Percentiles rank a stretch among this genome's conserved stretches.
These are phyloP conservation scores for Okamejei kenojei DNA, from an alignment of 2,797 vertebrate genomes.

Conservation along the genomic window DNA sequence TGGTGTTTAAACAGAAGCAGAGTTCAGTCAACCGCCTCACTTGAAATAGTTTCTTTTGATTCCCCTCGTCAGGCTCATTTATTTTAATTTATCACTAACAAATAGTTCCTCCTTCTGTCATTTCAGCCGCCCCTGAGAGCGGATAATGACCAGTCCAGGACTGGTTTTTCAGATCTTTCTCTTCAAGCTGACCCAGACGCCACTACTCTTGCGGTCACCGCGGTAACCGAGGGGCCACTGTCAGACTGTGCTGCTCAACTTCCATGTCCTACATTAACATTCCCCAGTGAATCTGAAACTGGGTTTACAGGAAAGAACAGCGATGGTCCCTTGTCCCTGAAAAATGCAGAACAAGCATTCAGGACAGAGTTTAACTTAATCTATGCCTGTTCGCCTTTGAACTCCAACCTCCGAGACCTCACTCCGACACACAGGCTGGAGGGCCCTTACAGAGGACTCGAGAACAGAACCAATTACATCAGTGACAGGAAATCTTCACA, in stretches of 20 bases:
- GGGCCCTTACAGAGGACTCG: slow-evolving; percentile 57
- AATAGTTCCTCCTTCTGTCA: slow-evolving; percentile 45
- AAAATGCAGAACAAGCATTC: slow-evolving; percentile 81
- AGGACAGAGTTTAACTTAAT: slow-evolving; percentile 98
- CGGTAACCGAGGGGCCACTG: slow-evolving; percentile 56
- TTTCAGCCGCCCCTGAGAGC: slow-evolving; percentile 75
- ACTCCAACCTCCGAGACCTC: slow-evolving; percentile 70
- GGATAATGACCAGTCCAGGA: slow-evolving; percentile 70
- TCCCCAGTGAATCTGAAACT: slow-evolving; percentile 57
- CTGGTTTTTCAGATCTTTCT: slow-evolving; percentile 69
- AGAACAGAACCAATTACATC: slow-evolving; percentile 48
- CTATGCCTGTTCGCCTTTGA: slow-evolving; percentile 95
- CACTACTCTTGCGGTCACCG: slow-evolving; percentile 56
- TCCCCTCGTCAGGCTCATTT: slow-evolving; percentile 13
- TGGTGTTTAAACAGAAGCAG: slow-evolving; percentile 37
- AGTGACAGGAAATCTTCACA: slow-evolving; percentile 72
- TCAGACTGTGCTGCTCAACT: slow-evolving; percentile 62
- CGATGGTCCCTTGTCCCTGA: slow-evolving; percentile 61
- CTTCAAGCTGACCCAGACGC: slow-evolving; percentile 71
- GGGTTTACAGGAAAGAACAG: slow-evolving; percentile 64
- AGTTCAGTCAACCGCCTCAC: slow-evolving; percentile 10
- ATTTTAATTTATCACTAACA: background rate
- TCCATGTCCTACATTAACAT: slow-evolving; percentile 51
- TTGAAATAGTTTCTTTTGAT: background rate
- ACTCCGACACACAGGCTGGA: slow-evolving; percentile 56